Base-by-base conservation (phyloP, 2,797 vertebrate genomes). In the Ctenopoma multispine region DNA sequence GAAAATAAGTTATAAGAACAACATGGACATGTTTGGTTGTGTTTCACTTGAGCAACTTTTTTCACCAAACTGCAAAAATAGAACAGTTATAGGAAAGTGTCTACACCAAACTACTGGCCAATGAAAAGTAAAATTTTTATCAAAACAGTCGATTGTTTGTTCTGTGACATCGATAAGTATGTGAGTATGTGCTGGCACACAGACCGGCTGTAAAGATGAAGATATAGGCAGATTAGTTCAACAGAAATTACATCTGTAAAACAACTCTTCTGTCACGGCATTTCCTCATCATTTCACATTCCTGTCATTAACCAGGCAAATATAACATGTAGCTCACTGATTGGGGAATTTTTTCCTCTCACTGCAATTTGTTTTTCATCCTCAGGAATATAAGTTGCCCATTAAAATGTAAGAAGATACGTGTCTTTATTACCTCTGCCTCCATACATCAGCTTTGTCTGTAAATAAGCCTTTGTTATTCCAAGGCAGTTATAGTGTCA, bases 381-480 rank as follows among this genome's bases (percentile, higher is more conserved):
- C 63, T 65, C 54, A 23, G 66, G 50, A 87, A 87, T 87, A 86
- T 62, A 83, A 69, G 73, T 74, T 75, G 74, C 54, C 84, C 77
- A 90, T 92, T 92, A 90, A 87, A 92, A 78, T 85, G 84, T 83
- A 91, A 90, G 68, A 36, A 54, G 84, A 92, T 82, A 85, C 46
- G 2, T 10, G 56, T 79, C 89, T 90, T 92, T 92, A 90, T 94
- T 90, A 92, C 90, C 90, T 89, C 90, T 84, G 90, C 84, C 82
- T 92, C 85, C 86, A 80, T 89, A 74, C 92, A 83, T 87, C 81
- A 62, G 78, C 81, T 76, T 87, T 78, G 89, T 94, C 94, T 94
- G 93, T 93, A 94, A 96, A 95, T 92, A 94, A 90, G 88, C 88
- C 86, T 90, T 83, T 92, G 90, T 94, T 95, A 91, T 94, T 94